Conservation (phyloP, 1,140 invertebrate genomes). For the Pseudomyrmex cubaensis region DNA sequence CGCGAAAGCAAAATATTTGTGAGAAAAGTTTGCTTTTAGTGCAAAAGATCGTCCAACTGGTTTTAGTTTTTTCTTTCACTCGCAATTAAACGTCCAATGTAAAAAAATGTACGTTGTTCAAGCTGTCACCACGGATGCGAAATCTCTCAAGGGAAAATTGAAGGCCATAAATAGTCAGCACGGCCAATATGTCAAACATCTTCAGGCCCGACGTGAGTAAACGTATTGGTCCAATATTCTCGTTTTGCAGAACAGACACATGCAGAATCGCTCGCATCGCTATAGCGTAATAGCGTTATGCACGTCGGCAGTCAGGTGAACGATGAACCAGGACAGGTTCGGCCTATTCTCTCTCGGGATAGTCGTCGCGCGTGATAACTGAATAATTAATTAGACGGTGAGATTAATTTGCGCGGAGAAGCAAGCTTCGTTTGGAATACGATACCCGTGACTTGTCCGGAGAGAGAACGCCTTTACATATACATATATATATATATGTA, state of each 20-base stretch:
- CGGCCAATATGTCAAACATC: conserved; percentile 62
- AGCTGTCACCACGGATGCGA: neutral
- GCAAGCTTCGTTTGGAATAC: conserved; percentile 66
- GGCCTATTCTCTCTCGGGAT: conserved; percentile 70
- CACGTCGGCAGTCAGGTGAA: conserved; percentile 59
- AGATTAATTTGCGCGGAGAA: conserved; percentile 74
- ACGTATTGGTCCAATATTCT: conserved; percentile 22
- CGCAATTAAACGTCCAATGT: neutral
- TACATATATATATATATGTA: neutral
- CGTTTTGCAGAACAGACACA: conserved; percentile 8
- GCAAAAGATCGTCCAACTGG: too few relatives aligned
- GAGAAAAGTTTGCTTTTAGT: too few relatives aligned
- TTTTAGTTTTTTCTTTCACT: neutral
- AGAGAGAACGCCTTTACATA: conserved; percentile 12
- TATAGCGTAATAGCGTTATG: conserved; percentile 39
- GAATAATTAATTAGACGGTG: conserved; percentile 80
- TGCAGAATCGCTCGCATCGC: neutral
- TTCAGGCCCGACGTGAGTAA: conserved; percentile 6
- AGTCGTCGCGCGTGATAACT: conserved; percentile 76
- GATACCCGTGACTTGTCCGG: conserved; percentile 54
- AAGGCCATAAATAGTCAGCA: conserved; percentile 54
- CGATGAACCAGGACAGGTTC: conserved; percentile 69
- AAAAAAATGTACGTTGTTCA: conserved; percentile 18
- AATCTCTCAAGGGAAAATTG: conserved; percentile 36
- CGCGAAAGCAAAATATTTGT: too few relatives aligned